Evolutionary conservation across 2,797 vertebrate species (phyloP), one percentile per base, ranked within the genome.

Genomic region (Remorina albescens): DNA sequence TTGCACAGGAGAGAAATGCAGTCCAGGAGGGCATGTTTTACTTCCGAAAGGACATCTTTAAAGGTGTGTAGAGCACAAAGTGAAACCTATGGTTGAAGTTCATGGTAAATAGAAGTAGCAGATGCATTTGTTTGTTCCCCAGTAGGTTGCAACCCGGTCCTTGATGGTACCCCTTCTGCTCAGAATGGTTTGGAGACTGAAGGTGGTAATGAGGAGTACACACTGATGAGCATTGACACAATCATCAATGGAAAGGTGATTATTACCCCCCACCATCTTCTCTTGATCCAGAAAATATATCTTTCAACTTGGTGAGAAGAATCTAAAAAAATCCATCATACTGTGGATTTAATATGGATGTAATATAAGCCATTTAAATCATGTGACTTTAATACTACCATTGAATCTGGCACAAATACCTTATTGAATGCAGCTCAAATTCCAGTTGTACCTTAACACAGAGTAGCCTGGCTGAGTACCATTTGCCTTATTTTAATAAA

Each of bases 191-290:
- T 95, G 0, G 95, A 97, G 69, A 74, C 18, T 0, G 90, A 92
- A 0, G 51, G 79, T 3, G 67, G 87, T 0, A 56, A 91, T 0
- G 98, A 98, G 80, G 97, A 99, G 60, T 99, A 96, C 86, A 90
- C 86, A 0, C 92, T 98, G 70, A 99, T 99, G 98, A 98, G 96
- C 91, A 97, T 99, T 15, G 96, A 99, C 90, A 98, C 97, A 0
- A 98, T 99, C 91, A 98, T 99, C 92, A 99, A 98, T 1, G 98
- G 98, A 82, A 99, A 99, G 96, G 98, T 99, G 85, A 54, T 36
- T 28, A 16, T 26, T 16, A 15, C 30, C 30, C 30, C 30, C 30
- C 30, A 30, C 30, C 30, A 30, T 3, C 30, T 30, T 30, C 6
- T 30, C 30, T 6, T 30, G 30, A 30, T 23, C n/a, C 28, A 34